Base-by-base conservation (phyloP, 2,797 vertebrate species). In the Acanthornis magna region DNA sequence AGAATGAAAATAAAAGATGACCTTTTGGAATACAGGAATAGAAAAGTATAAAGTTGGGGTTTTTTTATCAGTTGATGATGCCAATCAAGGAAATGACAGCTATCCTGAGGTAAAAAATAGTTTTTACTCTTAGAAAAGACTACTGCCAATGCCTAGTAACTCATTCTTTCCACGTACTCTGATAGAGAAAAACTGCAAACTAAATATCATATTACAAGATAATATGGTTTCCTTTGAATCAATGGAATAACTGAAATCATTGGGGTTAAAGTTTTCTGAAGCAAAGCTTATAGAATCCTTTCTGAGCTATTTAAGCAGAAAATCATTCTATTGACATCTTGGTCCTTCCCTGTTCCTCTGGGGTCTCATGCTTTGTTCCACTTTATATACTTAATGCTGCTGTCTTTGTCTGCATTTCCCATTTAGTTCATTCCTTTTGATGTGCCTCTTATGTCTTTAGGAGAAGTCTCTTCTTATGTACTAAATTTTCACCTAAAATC, bases 301-400 rank as follows among this genome's bases (percentile, higher is more conserved):
- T 96, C 70, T 91, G 51, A 91, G 63, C 60, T 92, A 36, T 87
- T 95, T 93, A 93, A 86, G 67, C 45, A 85, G 71, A 95, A 97
- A 95, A 94, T 80, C 29, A 40, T 50, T 81, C 42, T 81, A 58
- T 62, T 93, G 72, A 62, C 48, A 72, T 67, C 71, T 80, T 88
- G 30, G 68, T 68, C 62, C 40, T 89, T 87, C 50, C 29, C 8
- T 74, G n/a, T 72, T 93, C 30, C 90, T 95, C 45, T 89, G 63
- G 47, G 71, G 30, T 83, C 65, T 85, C 50, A 23, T 63, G 22
- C 47, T 84, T 91, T 96, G 51, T 92, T 94, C 68, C 48, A 45
- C 17, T 75, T 91, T 93, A 58, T 95, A 76, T 89, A 51, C 54
- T 96, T 96, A 95, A 90, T 74, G 43, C 62, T 81, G 10, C 50